Evolutionary conservation across 1,140 invertebrate genomes (phyloP).

Genomic region (Mylabris phalerata): DNA sequence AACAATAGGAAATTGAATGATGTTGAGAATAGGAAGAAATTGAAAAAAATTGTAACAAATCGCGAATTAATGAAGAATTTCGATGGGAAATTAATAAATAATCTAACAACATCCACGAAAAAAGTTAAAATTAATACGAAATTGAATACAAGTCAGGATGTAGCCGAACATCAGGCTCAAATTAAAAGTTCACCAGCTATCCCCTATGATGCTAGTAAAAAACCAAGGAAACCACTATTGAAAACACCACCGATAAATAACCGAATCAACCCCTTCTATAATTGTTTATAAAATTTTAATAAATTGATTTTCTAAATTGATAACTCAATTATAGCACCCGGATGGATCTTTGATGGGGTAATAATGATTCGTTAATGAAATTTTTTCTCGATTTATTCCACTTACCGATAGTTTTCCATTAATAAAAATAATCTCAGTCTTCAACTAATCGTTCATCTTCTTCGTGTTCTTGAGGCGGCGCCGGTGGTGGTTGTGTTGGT

Average conservation of each 20-base stretch:
- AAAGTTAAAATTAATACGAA: constrained; percentile 61
- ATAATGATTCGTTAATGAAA: too few species aligned
- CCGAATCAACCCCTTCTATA: constrained; percentile 64
- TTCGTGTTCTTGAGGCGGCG: too few species aligned
- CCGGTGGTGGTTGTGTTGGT: too few species aligned
- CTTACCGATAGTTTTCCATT: too few species aligned
- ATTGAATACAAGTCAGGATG: constrained; percentile 58
- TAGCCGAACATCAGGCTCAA: constrained; percentile 62
- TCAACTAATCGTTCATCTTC: too few species aligned
- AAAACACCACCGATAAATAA: constrained; percentile 58
- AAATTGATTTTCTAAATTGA: too few species aligned
- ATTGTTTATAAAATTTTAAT: constrained; percentile 42
- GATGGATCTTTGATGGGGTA: too few species aligned
- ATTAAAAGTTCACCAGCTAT: constrained; percentile 62
- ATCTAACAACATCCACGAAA: constrained; percentile 23
- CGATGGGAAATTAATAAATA: background rate
- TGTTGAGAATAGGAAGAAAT: background rate
- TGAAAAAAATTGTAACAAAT: too few species aligned
- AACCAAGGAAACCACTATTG: constrained; percentile 59
- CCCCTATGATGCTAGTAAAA: constrained; percentile 61
- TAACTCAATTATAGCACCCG: too few species aligned
- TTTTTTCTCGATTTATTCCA: too few species aligned
- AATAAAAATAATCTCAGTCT: too few species aligned
- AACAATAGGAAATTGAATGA: background rate
- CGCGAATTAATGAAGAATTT: too few species aligned